These are phyloP conservation scores for Potorous gilbertii DNA, from an alignment of 2,797 vertebrate species.

Conservation along the genomic window DNA sequence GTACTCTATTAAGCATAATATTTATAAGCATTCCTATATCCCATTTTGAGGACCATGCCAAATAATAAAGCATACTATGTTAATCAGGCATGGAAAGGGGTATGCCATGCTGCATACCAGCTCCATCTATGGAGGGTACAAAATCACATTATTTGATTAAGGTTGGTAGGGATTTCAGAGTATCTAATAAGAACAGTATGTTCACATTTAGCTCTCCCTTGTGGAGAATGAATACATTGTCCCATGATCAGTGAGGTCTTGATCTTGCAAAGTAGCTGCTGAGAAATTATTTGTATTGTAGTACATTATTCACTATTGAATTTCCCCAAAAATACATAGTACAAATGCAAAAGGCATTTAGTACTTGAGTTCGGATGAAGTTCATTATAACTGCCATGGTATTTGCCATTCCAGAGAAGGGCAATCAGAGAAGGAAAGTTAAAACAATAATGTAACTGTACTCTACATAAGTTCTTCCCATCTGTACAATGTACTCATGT, in stretches of 20 bases:
- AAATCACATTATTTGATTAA: constrained; percentile 37
- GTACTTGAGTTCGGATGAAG: constrained; percentile 35
- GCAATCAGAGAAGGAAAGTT: constrained; percentile 3
- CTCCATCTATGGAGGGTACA: background rate
- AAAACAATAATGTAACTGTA: background rate
- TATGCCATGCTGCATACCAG: background rate
- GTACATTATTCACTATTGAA: background rate
- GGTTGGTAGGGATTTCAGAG: constrained; percentile 28
- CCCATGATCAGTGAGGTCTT: background rate
- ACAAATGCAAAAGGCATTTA: constrained; percentile 43
- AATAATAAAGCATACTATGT: background rate
- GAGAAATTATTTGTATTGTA: constrained; percentile 35
- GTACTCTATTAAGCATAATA: background rate
- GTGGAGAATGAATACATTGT: background rate
- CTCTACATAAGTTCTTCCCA: background rate
- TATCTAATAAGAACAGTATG: constrained; percentile 39
- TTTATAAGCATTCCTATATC: background rate
- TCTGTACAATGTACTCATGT: constrained; percentile 24
- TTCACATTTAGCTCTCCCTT: constrained; percentile 14
- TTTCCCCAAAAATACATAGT: constrained; percentile 18
- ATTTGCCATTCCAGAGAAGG: constrained; percentile 18
- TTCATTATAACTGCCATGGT: background rate
- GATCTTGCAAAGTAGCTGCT: background rate
- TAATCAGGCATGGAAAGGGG: background rate
- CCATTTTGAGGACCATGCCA: rapidly evolving